Conservation (phyloP, 92 coral and sea anemone species). For the Porites cylindrica region DNA sequence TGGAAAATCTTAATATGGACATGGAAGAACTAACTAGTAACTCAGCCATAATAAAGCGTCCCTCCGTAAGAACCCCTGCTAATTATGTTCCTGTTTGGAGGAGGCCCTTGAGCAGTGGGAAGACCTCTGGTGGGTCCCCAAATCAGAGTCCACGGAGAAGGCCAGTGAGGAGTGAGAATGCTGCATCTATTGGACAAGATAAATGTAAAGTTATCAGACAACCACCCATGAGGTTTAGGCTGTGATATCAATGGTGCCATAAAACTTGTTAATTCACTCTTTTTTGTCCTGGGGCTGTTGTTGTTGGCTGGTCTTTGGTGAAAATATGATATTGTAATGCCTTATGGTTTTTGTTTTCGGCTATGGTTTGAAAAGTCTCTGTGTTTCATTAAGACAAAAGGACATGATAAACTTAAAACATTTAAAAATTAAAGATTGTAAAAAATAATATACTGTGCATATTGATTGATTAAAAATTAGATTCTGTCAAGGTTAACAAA, state of each 20-base stretch:
- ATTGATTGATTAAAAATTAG: no score
- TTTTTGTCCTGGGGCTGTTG: background rate
- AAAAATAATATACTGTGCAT: no score
- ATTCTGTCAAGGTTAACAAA: no score
- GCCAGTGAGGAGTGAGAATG: background rate
- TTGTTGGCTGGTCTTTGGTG: background rate
- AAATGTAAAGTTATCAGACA: conserved; percentile 47
- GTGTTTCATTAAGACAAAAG: background rate
- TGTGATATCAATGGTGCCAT: background rate
- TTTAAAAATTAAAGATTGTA: no score
- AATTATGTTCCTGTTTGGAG: conserved; percentile 57
- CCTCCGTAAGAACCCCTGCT: conserved; percentile 35
- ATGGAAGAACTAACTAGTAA: conserved; percentile 21
- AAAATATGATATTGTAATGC: background rate
- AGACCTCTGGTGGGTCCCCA: conserved; percentile 45
- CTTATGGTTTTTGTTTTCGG: background rate
- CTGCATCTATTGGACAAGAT: background rate
- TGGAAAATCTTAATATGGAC: conserved; percentile 36
- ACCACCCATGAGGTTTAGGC: conserved; percentile 91
- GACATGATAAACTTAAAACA: no score
- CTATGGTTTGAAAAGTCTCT: no score
- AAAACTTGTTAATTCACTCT: background rate
- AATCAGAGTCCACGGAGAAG: conserved; percentile 43
- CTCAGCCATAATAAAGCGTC: conserved; percentile 18
- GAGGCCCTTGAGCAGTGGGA: conserved; percentile 33